phyloP scores from a whole-genome alignment of 2,113 vertebrate genomes.

The Procavia capensis region DNA sequence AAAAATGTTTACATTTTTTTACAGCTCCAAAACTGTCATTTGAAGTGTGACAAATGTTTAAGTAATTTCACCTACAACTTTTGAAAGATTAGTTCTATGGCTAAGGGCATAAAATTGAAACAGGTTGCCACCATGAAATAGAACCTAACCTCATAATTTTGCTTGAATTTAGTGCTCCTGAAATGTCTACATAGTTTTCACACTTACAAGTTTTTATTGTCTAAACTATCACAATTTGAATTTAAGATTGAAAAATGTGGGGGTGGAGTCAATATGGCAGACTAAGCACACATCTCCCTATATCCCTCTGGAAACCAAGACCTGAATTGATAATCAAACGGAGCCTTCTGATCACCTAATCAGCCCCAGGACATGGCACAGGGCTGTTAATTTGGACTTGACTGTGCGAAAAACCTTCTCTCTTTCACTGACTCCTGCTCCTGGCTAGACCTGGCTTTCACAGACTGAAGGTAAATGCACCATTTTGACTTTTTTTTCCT shows the following conservation, averaged over 20 bases:
- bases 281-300: too few relatives aligned
- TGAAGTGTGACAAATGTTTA: constrained; percentile 77
- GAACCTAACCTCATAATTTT: constrained; percentile 53
- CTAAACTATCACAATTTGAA: constrained; percentile 49
- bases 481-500: too few relatives aligned
- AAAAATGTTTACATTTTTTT: constrained; percentile 83
- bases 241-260: constrained; percentile 45
- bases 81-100: constrained; percentile 65
- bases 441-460: too few relatives aligned
- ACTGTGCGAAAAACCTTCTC: too few relatives aligned
- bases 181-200: constrained; percentile 13
- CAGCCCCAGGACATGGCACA: too few relatives aligned
- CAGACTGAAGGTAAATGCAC: too few relatives aligned
- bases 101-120: constrained; percentile 75
- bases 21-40: constrained; percentile 74
- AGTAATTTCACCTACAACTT: constrained; percentile 79
- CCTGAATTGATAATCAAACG: too few relatives aligned
- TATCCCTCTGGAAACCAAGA: too few relatives aligned
- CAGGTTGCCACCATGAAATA: constrained; percentile 54
- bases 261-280: too few relatives aligned
- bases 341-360: too few relatives aligned
- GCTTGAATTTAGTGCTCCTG: background rate
- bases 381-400: too few relatives aligned
- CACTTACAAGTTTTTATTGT: constrained; percentile 35
- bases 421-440: too few relatives aligned